A percentile compares a stretch with the other conserved stretches of the same genome.
Evolutionary conservation across 2,797 vertebrate species (phyloP).

Genomic region (Lagodon rhomboides): DNA sequence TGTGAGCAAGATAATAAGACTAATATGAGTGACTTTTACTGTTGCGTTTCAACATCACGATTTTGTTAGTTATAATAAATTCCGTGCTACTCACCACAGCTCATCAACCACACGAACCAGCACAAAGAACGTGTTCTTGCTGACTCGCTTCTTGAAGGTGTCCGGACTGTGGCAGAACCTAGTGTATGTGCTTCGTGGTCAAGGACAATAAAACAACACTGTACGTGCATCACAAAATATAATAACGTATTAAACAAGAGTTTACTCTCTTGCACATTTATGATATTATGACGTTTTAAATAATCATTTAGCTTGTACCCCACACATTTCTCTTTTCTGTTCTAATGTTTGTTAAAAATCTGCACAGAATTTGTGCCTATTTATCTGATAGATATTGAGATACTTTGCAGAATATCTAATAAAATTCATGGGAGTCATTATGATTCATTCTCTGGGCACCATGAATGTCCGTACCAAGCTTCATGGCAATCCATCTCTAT

Average conservation of each 20-base stretch:
- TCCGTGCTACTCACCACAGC: constrained; percentile 91
- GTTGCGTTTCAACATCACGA: background rate
- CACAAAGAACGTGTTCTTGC: constrained; percentile 99
- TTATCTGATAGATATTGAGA: too few species aligned
- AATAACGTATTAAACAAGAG: background rate
- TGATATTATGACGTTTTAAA: background rate
- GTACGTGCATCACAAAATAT: background rate
- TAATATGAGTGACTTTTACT: background rate
- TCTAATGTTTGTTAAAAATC: too few species aligned
- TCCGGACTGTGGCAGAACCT: constrained; percentile 97
- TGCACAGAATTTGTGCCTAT: too few species aligned
- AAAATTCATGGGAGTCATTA: too few species aligned
- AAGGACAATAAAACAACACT: constrained; percentile 80
- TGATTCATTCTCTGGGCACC: too few species aligned
- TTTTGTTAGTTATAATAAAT: too few species aligned
- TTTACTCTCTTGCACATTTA: background rate
- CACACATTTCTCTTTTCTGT: too few species aligned
- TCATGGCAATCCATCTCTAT: background rate
- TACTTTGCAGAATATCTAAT: too few species aligned
- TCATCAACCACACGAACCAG: constrained; percentile 98
- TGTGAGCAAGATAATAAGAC: background rate
- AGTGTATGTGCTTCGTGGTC: constrained; percentile 91
- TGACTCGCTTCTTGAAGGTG: constrained; percentile 97
- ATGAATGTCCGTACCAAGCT: background rate
- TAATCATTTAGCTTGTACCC: background rate